Conservation (phyloP, 2,797 vertebrate genomes). For the Acrossocheilus wenchowensis region DNA sequence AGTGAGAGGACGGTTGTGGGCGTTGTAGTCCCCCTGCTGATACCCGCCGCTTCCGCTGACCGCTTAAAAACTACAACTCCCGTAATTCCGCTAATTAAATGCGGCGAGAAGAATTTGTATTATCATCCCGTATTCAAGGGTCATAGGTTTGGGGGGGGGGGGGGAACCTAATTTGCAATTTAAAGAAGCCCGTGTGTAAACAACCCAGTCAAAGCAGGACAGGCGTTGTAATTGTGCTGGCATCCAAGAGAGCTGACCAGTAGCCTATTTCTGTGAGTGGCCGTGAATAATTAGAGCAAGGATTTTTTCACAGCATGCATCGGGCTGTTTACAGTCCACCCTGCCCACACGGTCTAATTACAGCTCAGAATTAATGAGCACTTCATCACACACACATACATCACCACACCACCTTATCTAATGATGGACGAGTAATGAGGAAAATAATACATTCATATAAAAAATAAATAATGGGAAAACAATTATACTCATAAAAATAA, state of each 20-base stretch:
- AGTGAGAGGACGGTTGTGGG: constrained; percentile 33
- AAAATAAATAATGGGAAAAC: neutral
- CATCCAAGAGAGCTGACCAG: neutral
- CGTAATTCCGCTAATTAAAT: constrained; percentile 37
- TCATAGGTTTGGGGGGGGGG: constrained; percentile 11
- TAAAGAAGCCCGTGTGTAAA: constrained; percentile 40
- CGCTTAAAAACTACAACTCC: constrained; percentile 61
- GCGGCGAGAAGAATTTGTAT: constrained; percentile 38
- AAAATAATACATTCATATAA: neutral
- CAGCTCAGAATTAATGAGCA: constrained; percentile 13
- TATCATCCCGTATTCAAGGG: constrained; percentile 8
- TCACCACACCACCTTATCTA: neutral
- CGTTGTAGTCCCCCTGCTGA: constrained; percentile 45
- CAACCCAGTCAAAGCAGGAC: constrained; percentile 12
- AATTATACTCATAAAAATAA: neutral
- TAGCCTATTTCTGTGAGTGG: neutral
- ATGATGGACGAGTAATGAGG: neutral
- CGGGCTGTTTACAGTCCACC: neutral
- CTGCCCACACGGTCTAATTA: constrained; percentile 31
- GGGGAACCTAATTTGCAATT: constrained; percentile 43
- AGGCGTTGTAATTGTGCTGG: constrained; percentile 11
- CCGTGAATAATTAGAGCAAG: constrained; percentile 10
- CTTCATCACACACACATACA: neutral
- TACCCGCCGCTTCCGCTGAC: neutral
- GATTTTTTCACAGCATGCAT: constrained; percentile 6